Percentiles rank a stretch among this genome's conserved stretches.
These are phyloP conservation scores for Temnothorax rugatulus DNA, from an alignment of 2,888 invertebrate genomes.

Conservation along the genomic window DNA sequence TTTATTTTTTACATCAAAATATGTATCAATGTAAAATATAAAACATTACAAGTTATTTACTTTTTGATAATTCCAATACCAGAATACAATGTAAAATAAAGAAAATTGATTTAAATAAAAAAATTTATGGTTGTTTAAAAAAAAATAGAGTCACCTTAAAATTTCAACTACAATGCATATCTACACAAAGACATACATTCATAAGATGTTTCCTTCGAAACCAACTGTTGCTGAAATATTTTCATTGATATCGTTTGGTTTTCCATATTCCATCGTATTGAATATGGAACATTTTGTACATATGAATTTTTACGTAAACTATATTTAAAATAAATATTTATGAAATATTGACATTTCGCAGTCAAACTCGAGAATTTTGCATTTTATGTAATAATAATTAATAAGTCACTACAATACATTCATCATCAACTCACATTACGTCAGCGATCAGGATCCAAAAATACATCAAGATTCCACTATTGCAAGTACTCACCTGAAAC, in stretches of 20 bases:
- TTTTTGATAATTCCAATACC: neutral
- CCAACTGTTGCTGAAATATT: neutral
- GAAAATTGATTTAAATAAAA: neutral
- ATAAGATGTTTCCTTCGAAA: neutral
- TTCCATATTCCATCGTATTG: neutral
- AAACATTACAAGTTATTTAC: neutral
- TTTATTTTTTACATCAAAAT: neutral
- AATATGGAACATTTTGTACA: neutral
- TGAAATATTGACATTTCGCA: neutral
- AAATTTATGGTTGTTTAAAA: neutral
- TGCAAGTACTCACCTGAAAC: conserved; percentile 37
- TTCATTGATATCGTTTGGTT: neutral
- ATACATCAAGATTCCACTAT: neutral
- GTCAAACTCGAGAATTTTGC: neutral
- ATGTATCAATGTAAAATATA: neutral
- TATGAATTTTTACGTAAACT: neutral
- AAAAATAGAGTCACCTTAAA: neutral
- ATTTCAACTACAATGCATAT: neutral
- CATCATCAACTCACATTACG: conserved; percentile 19
- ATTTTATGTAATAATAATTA: neutral
- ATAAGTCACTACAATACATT: neutral
- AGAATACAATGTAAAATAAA: neutral
- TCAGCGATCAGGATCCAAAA: neutral
- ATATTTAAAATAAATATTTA: conserved; percentile 19
- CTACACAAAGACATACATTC: neutral